A percentile compares a stretch with the other conserved stretches of the same genome.
Evolutionary conservation across 2,113 vertebrate genomes (phyloP).

Genomic region (Proterorhinus semilunaris): DNA sequence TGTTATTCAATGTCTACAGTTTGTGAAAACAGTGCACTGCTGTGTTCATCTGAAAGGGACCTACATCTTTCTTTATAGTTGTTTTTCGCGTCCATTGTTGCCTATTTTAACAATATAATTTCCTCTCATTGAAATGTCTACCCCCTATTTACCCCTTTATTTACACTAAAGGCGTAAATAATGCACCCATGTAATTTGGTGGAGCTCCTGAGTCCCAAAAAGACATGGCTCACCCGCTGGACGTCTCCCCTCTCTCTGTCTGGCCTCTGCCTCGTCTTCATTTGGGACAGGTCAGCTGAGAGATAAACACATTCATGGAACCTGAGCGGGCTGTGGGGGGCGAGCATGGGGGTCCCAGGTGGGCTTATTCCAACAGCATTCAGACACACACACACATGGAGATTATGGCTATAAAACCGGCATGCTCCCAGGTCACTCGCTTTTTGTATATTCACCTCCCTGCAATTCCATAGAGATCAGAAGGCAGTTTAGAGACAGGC

Average conservation of each 20-base stretch:
- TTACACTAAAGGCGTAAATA: no score
- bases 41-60: no score
- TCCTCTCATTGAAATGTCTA: no score
- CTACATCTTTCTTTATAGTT: no score
- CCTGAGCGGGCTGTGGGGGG: slow-evolving; percentile 60
- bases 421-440: slow-evolving; percentile 37
- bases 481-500: neutral
- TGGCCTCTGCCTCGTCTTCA: slow-evolving; percentile 54
- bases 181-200: no score
- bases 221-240: neutral
- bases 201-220: no score
- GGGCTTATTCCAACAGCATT: slow-evolving; percentile 67
- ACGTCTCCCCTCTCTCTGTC: slow-evolving; percentile 16
- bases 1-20: no score
- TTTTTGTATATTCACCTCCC: slow-evolving; percentile 13
- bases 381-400: slow-evolving; percentile 20
- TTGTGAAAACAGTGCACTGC: no score
- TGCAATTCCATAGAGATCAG: slow-evolving; percentile 52
- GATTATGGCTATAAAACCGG: slow-evolving; percentile 61
- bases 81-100: no score
- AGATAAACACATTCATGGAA: slow-evolving; percentile 76
- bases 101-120: no score
- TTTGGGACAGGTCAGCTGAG: slow-evolving; percentile 59
- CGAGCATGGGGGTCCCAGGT: slow-evolving; percentile 63
- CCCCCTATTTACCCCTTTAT: no score